Evolutionary conservation across 2,888 invertebrate genomes (phyloP).

Genomic region (Pachymerium ferrugineum): DNA sequence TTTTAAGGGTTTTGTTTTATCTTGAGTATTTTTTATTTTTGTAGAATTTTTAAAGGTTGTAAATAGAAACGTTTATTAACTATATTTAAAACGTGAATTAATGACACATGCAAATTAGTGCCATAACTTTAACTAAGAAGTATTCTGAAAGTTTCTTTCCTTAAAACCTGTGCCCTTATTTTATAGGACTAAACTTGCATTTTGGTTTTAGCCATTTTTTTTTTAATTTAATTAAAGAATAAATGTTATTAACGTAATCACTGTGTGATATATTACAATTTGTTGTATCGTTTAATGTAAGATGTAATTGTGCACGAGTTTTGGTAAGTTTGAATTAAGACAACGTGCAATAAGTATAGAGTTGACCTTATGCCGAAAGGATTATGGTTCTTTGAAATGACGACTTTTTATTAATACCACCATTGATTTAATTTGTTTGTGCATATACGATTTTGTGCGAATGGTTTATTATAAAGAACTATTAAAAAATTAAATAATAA

Average conservation of each 20-base stretch:
- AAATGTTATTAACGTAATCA: not conserved
- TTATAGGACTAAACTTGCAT: not conserved
- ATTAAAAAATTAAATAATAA: not conserved
- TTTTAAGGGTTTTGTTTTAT: too few species aligned
- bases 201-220: not conserved
- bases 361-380: not conserved
- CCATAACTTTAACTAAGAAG: too few species aligned
- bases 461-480: not conserved
- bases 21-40: slow-evolving; percentile 6
- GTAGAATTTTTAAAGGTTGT: not conserved
- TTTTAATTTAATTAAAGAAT: not conserved
- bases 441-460: not conserved
- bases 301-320: too few species aligned
- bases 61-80: not conserved
- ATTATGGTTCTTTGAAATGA: too few species aligned
- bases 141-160: too few species aligned
- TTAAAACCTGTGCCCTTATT: too few species aligned
- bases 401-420: not conserved
- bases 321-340: too few species aligned
- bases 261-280: slow-evolving; percentile 1
- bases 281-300: too few species aligned
- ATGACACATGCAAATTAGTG: not conserved
- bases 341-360: not conserved
- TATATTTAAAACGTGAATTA: not conserved
- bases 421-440: not conserved